Base-by-base conservation (phyloP, 2,797 vertebrate genomes). In the Tarsius wallacei region DNA sequence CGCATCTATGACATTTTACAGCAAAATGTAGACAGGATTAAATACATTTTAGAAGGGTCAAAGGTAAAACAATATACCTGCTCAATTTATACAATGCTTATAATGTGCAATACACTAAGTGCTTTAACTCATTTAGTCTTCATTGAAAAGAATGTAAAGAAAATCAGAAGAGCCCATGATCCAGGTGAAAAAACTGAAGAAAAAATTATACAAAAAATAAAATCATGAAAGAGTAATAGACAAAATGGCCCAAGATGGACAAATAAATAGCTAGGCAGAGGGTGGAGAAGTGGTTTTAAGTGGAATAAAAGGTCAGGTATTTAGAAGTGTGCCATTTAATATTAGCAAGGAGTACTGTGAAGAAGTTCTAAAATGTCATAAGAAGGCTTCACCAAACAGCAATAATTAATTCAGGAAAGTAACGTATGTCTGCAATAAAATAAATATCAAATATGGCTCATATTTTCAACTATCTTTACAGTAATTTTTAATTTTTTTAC, bases 141-240 rank as follows among this genome's bases (percentile, higher is more conserved):
- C 47, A 81, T 42, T 96, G 17, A 97, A 86, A 93, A 73, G 36
- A 78, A 83, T 71, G 6, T 64, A 84, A 93, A 93, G 17, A 63
- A 85, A 71, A 84, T 73, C 3, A 90, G 55, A 87, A 91, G 42
- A 24, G 14, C 9, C 7, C 4, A 33, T 71, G 76, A 77, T 71
- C 21, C 31, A 81, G 14, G 12, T 70, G 31, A 82, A 86, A 74
- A 66, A 82, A 17, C 64, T 15, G 49, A 31, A 78, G 24, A 93
- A 51, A 10, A 64, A 90, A 47, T 55, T 82, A 83, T 24, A 66
- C 15, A 92, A 94, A 89, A 24, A 49, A n/a, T n/a, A n/a, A 87
- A 83, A 36, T 53, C 57, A 90, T 68, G 17, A 74, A 61, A 96
- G 10, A 92, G 19, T 24, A 83, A 68, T 36, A 96, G 51, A 77